Conservation (phyloP, 2,888 invertebrate genomes). For the Papilio demoleus region DNA sequence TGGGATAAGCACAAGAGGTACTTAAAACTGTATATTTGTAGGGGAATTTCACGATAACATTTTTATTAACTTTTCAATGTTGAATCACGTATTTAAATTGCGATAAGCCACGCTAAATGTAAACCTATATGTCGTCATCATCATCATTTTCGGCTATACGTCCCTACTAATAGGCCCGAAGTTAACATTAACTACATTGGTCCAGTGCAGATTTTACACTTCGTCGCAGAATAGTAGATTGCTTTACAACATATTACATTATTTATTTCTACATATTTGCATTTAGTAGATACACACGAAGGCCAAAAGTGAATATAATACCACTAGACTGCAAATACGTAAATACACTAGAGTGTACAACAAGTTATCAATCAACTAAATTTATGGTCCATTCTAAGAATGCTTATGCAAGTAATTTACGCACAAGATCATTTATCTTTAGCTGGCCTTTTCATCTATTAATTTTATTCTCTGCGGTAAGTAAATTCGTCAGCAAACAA, state of each 20-base stretch:
- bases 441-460: constrained; percentile 15
- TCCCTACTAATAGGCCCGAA: no score
- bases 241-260: no score
- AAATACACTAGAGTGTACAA: constrained; percentile 5
- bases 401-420: constrained; percentile 28
- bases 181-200: no score
- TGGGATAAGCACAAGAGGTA: no score
- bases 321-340: constrained; percentile 11
- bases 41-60: not conserved
- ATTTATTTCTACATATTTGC: not conserved
- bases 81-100: no score
- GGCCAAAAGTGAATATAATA: not conserved
- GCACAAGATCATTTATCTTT: constrained; percentile 17
- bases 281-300: not conserved
- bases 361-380: constrained; percentile 27
- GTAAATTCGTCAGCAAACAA: constrained; percentile 16
- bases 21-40: not conserved
- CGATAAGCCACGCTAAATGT: not conserved
- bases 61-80: no score
- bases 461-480: constrained; percentile 3
- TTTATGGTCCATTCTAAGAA: constrained; percentile 27
- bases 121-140: no score
- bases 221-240: no score
- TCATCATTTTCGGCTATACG: no score
- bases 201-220: no score